Base-by-base conservation (phyloP, 1,140 invertebrate genomes). In the Sinella curviseta region DNA sequence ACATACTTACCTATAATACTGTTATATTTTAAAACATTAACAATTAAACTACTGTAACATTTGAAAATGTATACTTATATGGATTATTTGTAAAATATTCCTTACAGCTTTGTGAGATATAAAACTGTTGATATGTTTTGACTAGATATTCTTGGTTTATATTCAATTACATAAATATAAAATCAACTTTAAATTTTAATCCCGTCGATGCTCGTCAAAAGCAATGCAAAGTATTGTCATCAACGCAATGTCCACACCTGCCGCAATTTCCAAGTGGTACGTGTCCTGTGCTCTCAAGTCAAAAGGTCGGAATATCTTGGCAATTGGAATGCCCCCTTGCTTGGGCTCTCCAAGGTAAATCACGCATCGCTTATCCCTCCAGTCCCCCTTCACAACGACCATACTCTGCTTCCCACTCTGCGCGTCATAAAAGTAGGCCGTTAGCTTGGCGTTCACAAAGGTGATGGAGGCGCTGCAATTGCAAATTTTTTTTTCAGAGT, bases 371-470 rank as follows among this genome's bases (percentile, higher is more conserved):
- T 78, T 78, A 20, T 70, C 24, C 16, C 67, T 34, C 77, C 77
- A 78, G 70, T 74, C 70, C 70, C 67, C 77, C 36, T 78, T 78
- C n/a, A 78, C 16, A 1, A 78, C 77, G 17, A 81, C 17, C 35
- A 26, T 34, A 0, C 80, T 30, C 0, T 3, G 16, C 24, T 73
- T 36, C 31, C 80, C 80, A 17, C 33, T 81, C 20, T 55, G 0
- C n/a, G 74, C 60, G 33, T 81, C 80, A 0, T 20, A 33, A 60
- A 81, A 81, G 2, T 70, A 12, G 8, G 77, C 30, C 0, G 57
- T 54, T 1, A 81, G 4, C 60, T 81, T 81, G 30, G 80, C 77
- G 31, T 81, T 81, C 33, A 78, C 14, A 39, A 81, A 81, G 4
- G 54, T 78, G 14, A 76, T 34, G 35, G 30, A 0, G 0, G 74